phyloP scores from a whole-genome alignment of 2,888 invertebrate genomes.

The Drosophila gaucha region DNA sequence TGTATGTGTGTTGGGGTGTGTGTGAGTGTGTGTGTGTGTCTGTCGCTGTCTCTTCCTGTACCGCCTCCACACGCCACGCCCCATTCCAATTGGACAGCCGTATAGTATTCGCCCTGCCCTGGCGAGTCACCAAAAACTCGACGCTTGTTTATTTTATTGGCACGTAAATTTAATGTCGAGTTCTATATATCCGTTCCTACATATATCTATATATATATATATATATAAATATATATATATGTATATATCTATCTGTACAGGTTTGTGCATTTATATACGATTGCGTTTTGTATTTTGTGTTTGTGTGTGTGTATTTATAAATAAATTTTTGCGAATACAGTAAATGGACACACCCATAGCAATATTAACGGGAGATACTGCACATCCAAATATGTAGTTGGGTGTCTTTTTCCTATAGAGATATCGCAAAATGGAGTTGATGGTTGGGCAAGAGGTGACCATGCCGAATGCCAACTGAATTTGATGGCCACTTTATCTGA shows the following conservation, averaged over 20 bases:
- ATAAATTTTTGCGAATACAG: slow-evolving; percentile 62
- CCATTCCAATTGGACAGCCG: slow-evolving; percentile 19
- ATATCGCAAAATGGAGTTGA: slow-evolving; percentile 38
- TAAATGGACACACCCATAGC: slow-evolving; percentile 65
- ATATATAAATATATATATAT: neutral
- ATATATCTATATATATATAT: no score
- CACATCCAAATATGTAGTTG: slow-evolving; percentile 24
- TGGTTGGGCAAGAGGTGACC: slow-evolving; percentile 7
- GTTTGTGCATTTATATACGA: slow-evolving; percentile 52
- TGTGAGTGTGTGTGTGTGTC: slow-evolving; percentile 32
- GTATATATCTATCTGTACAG: slow-evolving; percentile 22
- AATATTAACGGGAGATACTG: slow-evolving; percentile 37
- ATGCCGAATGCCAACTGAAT: slow-evolving; percentile 44
- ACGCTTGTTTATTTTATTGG: slow-evolving; percentile 80
- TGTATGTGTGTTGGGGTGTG: slow-evolving; percentile 30
- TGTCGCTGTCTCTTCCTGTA: slow-evolving; percentile 57
- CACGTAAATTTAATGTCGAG: slow-evolving; percentile 79
- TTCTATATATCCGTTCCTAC: slow-evolving; percentile 13
- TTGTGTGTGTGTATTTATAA: slow-evolving; percentile 56
- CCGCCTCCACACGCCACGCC: slow-evolving; percentile 19
- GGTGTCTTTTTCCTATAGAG: slow-evolving; percentile 22
- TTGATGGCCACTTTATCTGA: slow-evolving; percentile 51
- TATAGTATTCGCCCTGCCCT: slow-evolving; percentile 36
- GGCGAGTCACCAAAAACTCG: slow-evolving; percentile 76
- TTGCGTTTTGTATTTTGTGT: slow-evolving; percentile 33